Conservation (phyloP, 2,113 vertebrate genomes). For the Empidonax traillii region DNA sequence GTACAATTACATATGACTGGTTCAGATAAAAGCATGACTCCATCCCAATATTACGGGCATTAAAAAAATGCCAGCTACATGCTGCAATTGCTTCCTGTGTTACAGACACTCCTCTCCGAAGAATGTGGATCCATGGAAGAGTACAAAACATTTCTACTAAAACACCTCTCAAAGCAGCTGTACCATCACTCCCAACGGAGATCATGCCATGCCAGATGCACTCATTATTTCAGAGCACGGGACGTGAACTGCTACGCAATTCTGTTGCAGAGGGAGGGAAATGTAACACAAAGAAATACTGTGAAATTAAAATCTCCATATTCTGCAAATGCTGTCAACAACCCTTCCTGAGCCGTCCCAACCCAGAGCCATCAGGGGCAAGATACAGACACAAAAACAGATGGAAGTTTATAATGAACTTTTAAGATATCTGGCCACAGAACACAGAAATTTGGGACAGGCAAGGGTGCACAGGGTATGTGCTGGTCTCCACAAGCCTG, state of each 20-base stretch:
- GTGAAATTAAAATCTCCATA: background rate
- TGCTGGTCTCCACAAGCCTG: background rate
- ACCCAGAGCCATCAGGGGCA: background rate
- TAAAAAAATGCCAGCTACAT: constrained; percentile 24
- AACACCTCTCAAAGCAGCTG: background rate
- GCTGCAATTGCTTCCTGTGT: background rate
- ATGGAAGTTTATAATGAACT: fast-evolving
- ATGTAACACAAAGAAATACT: background rate
- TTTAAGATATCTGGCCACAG: background rate
- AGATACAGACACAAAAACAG: background rate
- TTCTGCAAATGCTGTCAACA: background rate
- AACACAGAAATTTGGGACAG: background rate
- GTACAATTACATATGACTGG: background rate
- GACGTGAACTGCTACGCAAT: background rate
- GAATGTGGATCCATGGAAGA: background rate
- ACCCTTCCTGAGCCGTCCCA: background rate
- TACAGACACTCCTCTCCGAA: constrained; percentile 23
- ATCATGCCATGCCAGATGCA: background rate
- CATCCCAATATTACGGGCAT: background rate
- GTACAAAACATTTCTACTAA: background rate
- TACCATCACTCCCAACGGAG: background rate
- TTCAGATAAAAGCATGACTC: background rate
- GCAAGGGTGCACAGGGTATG: background rate
- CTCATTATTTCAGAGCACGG: background rate
- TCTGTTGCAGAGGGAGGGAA: fast-evolving